phyloP scores from a whole-genome alignment of 2,113 vertebrate genomes.

The Osmerus eperlanus region DNA sequence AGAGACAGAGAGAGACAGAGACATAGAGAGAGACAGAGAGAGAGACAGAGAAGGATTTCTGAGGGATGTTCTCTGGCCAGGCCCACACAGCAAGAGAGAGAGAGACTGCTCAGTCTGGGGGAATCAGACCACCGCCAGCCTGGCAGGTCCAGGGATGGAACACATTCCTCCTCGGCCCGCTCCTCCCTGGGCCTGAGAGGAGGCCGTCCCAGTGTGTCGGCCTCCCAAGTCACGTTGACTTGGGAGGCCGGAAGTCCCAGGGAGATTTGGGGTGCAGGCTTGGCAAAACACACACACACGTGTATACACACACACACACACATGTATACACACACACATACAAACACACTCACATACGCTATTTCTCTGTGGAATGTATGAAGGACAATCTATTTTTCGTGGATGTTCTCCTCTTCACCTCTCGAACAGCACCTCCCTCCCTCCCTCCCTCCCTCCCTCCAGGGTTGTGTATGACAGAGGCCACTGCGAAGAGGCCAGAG shows the following conservation, averaged over 20 bases:
- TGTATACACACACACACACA: no score
- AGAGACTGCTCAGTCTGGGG: slow-evolving; percentile 21
- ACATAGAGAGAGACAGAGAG: no score
- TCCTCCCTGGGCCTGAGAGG: not conserved
- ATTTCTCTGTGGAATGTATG: slow-evolving; percentile 14
- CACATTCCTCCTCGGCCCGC: not conserved
- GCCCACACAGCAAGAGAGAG: not conserved
- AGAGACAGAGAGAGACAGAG: no score
- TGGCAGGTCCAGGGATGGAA: slow-evolving; percentile 3
- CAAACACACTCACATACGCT: not conserved
- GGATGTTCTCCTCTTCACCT: not conserved
- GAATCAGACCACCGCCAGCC: not conserved
- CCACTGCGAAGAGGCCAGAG: not conserved
- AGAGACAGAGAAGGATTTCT: no score
- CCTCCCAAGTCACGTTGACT: no score
- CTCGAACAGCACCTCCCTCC: not conserved
- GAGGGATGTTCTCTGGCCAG: no score
- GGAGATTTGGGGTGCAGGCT: no score
- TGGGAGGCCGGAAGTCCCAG: no score
- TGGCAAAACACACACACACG: no score
- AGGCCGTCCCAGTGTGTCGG: no score
- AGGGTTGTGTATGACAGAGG: slow-evolving; percentile 1
- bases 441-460: not conserved
- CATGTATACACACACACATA: no score
- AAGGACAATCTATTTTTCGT: slow-evolving; percentile 13